Evolutionary conservation across 92 coral and sea anemone genomes (phyloP).

Genomic region (Plumapathes pennacea): DNA sequence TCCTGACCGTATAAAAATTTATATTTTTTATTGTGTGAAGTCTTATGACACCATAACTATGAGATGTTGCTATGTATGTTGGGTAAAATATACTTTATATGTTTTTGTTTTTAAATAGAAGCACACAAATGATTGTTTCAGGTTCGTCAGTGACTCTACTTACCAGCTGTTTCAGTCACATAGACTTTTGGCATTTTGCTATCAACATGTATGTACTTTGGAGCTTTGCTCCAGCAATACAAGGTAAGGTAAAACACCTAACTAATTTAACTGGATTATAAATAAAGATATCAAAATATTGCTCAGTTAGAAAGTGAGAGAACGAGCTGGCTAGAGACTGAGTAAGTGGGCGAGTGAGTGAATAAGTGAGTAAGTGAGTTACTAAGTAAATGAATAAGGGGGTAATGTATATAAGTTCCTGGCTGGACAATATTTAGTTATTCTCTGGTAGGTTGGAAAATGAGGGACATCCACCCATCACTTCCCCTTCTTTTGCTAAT

Average conservation of each 20-base stretch:
- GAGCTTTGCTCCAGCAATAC: slow-evolving; percentile 93
- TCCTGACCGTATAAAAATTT: too few relatives aligned
- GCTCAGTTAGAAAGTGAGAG: background rate
- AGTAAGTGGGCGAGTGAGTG: too few relatives aligned
- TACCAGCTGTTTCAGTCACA: slow-evolving; percentile 86
- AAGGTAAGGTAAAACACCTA: slow-evolving; percentile 36
- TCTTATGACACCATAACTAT: too few relatives aligned
- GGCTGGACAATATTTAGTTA: too few relatives aligned
- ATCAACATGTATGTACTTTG: slow-evolving; percentile 94
- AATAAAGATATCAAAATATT: background rate
- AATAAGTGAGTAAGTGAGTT: too few relatives aligned
- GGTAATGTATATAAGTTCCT: too few relatives aligned
- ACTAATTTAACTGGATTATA: background rate
- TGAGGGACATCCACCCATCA: background rate
- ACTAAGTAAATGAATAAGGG: too few relatives aligned
- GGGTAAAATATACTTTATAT: too few relatives aligned
- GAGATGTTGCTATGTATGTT: too few relatives aligned
- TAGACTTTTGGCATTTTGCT: slow-evolving; percentile 89
- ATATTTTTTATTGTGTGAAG: too few relatives aligned
- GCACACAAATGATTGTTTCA: slow-evolving; percentile 3
- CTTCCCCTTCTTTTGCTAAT: background rate
- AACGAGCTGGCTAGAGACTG: too few relatives aligned
- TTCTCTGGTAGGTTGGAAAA: too few relatives aligned
- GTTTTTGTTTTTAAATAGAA: background rate
- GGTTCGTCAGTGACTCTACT: slow-evolving; percentile 74